Base-by-base conservation (phyloP, 2,797 vertebrate genomes). In the Acanthurus lineatus region DNA sequence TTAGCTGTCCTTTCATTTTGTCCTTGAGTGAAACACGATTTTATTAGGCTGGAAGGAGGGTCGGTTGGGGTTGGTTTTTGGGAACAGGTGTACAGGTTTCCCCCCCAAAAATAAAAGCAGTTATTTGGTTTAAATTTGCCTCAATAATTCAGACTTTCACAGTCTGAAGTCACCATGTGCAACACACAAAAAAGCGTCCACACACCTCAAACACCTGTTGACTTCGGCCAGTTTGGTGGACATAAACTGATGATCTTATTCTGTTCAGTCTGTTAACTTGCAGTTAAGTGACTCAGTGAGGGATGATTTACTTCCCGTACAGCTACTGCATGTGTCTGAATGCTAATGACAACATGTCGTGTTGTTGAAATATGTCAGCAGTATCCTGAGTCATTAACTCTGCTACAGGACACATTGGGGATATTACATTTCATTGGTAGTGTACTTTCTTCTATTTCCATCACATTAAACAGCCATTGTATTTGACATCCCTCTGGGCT, bases 1-100 rank as follows among this genome's bases (percentile, higher is more conserved):
- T 83, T 77, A 83, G 84, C 82, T 25, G 9, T 53, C 52, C 49
- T 67, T 51, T 81, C 52, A 75, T 81, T 84, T 76, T 77, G 76
- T 64, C 71, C 74, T 76, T 64, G 67, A 69, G 77, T 84, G 40
- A 64, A 62, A 32, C 48, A 15, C 40, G 5, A 2, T 38, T 20
- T 64, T 20, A 71, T 6, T 40, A 28, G 40, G 28, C 6, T 61
- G 9, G 10, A 38, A 58, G 44, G 17, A 84, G 11, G 20, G 35
- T 6, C 6, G 32, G 19, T n/a, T 42, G 32, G 47, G 69, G 56
- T 19, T 42, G 38, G 12, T 52, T 42, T 9, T 42, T 35, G 32
- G 6, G 32, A 35, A 35, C 32, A 35, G 73, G 60, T 44, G n/a
- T 42, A n/a, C 14, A 22, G 11, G 6, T 20, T 10, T 16, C 28